These are phyloP conservation scores for Notoglanidium macrostoma DNA, from an alignment of 2,797 vertebrate genomes.

Conservation along the genomic window DNA sequence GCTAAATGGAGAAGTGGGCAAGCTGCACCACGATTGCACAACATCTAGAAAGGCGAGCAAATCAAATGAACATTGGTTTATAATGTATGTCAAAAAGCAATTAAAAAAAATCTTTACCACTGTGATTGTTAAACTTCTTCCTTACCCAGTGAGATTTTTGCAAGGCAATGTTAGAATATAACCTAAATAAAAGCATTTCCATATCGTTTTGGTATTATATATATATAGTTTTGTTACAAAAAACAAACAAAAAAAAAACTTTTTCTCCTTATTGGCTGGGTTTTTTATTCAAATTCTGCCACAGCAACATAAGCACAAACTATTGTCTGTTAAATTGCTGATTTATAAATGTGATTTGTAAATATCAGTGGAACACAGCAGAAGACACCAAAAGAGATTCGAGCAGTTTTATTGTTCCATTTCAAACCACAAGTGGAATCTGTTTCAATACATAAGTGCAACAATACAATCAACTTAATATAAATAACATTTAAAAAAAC, in stretches of 20 bases:
- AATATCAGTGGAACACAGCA: background rate
- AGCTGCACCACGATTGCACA: background rate
- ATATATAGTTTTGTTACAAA: background rate
- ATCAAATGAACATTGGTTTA: background rate
- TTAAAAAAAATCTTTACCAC: background rate
- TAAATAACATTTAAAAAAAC: constrained; percentile 54
- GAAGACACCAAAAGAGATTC: constrained; percentile 24
- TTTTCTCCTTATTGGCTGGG: background rate
- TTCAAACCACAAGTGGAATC: constrained; percentile 52
- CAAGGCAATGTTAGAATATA: background rate
- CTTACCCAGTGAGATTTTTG: background rate
- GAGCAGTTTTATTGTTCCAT: constrained; percentile 63
- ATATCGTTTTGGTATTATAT: background rate
- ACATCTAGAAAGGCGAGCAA: background rate
- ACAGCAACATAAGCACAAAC: background rate
- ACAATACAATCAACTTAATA: constrained; percentile 51
- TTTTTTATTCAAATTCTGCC: background rate
- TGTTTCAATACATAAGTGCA: constrained; percentile 49
- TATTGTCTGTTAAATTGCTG: background rate
- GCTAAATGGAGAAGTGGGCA: background rate
- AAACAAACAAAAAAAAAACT: no score
- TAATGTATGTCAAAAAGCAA: background rate
- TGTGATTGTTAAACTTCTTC: background rate
- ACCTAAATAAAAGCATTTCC: background rate
- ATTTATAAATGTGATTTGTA: background rate